A percentile compares a stretch with the other conserved stretches of the same genome.
Evolutionary conservation across 2,888 invertebrate genomes (phyloP).

Genomic region (Brassicogethes aeneus): DNA sequence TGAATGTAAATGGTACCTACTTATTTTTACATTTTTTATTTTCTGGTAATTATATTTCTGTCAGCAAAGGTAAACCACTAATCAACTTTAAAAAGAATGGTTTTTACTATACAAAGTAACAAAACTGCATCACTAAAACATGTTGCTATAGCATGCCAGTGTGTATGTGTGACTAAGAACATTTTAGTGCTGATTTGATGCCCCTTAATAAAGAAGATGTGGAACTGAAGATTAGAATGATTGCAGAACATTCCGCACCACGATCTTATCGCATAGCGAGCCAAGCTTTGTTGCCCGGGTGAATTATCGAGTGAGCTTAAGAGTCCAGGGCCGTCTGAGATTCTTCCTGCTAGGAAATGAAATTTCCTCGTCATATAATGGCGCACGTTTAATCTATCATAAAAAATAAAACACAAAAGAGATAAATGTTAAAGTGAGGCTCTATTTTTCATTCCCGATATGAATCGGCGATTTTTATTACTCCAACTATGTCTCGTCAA

Average conservation of each 20-base stretch:
- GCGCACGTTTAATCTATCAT: conserved; percentile 28
- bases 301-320: conserved; percentile 28
- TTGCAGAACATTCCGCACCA: conserved; percentile 21
- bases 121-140: too few relatives aligned
- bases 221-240: conserved; percentile 29
- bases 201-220: conserved; percentile 31
- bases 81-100: too few relatives aligned
- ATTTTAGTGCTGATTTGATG: conserved; percentile 18
- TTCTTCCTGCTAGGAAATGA: conserved; percentile 18
- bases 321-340: conserved; percentile 17
- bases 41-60: too few relatives aligned
- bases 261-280: conserved; percentile 26
- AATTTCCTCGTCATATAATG: conserved; percentile 22
- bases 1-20: too few relatives aligned
- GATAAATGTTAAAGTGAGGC: conserved; percentile 21
- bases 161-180: background rate
- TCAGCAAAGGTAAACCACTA: too few relatives aligned
- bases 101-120: too few relatives aligned
- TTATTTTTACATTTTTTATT: too few relatives aligned
- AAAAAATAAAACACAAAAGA: conserved; percentile 24
- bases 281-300: conserved; percentile 10
- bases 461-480: conserved; percentile 17
- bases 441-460: conserved; percentile 20
- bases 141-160: too few relatives aligned
- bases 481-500: conserved; percentile 7